Evolutionary conservation across 2,888 invertebrate species (phyloP), one percentile per base, ranked within the genome.

Genomic region (Onchidella celtica): DNA sequence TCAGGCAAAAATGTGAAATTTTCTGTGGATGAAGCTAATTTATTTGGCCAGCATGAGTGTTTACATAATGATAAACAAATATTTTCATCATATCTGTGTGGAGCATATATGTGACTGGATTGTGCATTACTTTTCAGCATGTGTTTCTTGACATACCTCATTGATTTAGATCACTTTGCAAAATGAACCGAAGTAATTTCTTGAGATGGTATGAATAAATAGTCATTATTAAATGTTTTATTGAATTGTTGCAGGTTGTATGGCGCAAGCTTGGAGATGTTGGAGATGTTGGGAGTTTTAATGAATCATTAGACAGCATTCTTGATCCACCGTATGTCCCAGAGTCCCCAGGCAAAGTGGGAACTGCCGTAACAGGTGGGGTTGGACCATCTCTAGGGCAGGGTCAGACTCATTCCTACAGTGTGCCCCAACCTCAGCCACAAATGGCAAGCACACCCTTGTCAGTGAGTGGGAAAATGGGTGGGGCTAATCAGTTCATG

Each of bases 161-260:
- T n/a, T n/a, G n/a, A n/a, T n/a, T n/a, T n/a, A n/a, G n/a, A n/a
- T n/a, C n/a, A n/a, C n/a, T n/a, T n/a, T n/a, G n/a, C n/a, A n/a
- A n/a, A n/a, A n/a, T n/a, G n/a, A n/a, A n/a, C n/a, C n/a, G n/a
- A n/a, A n/a, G n/a, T n/a, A n/a, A n/a, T n/a, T n/a, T n/a, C n/a
- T n/a, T n/a, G n/a, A n/a, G n/a, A n/a, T n/a, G n/a, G n/a, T n/a
- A n/a, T n/a, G n/a, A n/a, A n/a, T n/a, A n/a, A n/a, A n/a, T n/a
- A n/a, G n/a, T n/a, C n/a, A n/a, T n/a, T n/a, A n/a, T n/a, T n/a
- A n/a, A n/a, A n/a, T n/a, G n/a, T n/a, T n/a, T n/a, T n/a, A n/a
- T n/a, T n/a, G n/a, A n/a, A n/a, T n/a, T n/a, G n/a, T n/a, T 85
- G n/a, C 81, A 91, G 91, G 91, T 91, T 78, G 91, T 91, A 6